These are phyloP conservation scores for Cosmia pyralina DNA, from an alignment of 2,888 invertebrate genomes.

Conservation along the genomic window DNA sequence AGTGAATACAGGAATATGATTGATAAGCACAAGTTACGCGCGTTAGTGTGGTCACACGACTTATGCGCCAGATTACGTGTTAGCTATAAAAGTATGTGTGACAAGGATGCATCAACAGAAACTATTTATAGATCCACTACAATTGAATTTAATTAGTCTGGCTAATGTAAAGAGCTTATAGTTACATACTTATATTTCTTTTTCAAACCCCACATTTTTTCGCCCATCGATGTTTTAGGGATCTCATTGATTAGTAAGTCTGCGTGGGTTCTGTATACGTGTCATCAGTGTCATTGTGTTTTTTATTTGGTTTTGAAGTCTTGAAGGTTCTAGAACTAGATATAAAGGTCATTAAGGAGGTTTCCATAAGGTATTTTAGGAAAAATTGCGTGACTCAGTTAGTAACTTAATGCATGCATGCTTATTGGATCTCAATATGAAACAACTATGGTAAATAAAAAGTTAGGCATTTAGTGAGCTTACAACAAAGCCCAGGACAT, in stretches of 20 bases:
- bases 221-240: not conserved
- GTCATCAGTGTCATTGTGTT: not conserved
- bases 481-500: conserved; percentile 59
- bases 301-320: not conserved
- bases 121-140: conserved; percentile 44
- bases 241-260: not conserved
- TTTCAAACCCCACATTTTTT: not conserved
- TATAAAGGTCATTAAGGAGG: not conserved
- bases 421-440: not conserved
- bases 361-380: not conserved
- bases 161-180: not conserved
- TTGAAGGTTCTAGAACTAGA: not conserved
- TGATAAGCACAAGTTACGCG: not conserved
- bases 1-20: not conserved
- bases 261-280: not conserved
- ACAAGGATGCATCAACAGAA: conserved; percentile 26
- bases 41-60: not conserved
- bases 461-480: conserved; percentile 30
- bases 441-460: conserved; percentile 11
- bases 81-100: conserved; percentile 15
- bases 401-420: not conserved
- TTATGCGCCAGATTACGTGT: conserved; percentile 16
- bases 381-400: not conserved
- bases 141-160: conserved; percentile 18
- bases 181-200: not conserved